phyloP scores from a whole-genome alignment of 2,888 invertebrate species.

The Agonum fuliginosum region DNA sequence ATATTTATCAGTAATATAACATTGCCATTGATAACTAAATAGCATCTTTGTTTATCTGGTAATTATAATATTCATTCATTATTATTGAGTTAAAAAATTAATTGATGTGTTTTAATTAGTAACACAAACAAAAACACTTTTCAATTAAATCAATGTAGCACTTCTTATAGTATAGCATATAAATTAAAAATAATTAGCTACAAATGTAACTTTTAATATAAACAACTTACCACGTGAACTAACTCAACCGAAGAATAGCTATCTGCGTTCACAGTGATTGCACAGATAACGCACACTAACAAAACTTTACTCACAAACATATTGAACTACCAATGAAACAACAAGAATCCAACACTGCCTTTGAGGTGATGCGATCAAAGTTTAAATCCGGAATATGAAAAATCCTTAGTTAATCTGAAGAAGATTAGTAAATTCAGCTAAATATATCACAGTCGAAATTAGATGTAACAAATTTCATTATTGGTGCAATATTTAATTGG shows the following conservation, averaged over 20 bases:
- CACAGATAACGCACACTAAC: not conserved
- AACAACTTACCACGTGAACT: constrained; percentile 46
- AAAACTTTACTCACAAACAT: constrained; percentile 24
- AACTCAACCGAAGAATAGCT: constrained; percentile 43
- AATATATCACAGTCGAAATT: constrained; percentile 2
- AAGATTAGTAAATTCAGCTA: constrained; percentile 19
- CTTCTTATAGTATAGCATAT: too few relatives aligned
- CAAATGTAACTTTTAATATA: too few relatives aligned
- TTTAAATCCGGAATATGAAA: constrained; percentile 1
- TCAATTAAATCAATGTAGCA: not conserved
- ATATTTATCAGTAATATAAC: too few relatives aligned
- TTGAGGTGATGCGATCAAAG: not conserved
- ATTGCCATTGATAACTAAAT: too few relatives aligned
- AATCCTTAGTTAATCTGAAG: not conserved
- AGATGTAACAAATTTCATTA: not conserved
- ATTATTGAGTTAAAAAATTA: too few relatives aligned
- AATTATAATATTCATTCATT: too few relatives aligned
- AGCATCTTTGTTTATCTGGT: too few relatives aligned
- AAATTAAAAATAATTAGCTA: too few relatives aligned
- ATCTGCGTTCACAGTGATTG: constrained; percentile 5
- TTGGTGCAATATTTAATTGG: constrained; percentile 24
- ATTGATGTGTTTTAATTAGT: too few relatives aligned
- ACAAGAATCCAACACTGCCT: constrained; percentile 17
- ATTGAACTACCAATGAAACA: constrained; percentile 8
- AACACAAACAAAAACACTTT: too few relatives aligned